Percentiles rank a stretch among this genome's conserved stretches.
Evolutionary conservation across 2,113 vertebrate species (phyloP).

Genomic region (Grammomys dolichurus): DNA sequence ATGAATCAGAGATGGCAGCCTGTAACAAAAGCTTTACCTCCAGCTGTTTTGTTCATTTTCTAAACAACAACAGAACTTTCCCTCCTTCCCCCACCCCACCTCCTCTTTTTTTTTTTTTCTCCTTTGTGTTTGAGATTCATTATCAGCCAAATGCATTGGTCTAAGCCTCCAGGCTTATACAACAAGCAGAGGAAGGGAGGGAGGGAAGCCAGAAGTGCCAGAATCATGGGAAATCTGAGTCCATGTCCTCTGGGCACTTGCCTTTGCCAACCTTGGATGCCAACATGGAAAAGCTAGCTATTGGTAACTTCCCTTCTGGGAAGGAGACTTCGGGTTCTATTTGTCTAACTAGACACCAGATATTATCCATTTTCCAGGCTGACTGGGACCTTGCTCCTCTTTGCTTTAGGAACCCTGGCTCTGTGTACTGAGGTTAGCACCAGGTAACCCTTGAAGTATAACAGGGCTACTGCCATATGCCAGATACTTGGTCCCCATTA

Average conservation of each 20-base stretch:
- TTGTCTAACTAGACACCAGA: neutral
- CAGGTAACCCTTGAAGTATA: neutral
- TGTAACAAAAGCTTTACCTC: slow-evolving; percentile 81
- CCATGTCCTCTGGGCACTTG: neutral
- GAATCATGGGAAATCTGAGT: neutral
- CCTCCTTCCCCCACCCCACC: neutral
- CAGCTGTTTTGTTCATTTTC: slow-evolving; percentile 87
- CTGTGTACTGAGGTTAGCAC: neutral
- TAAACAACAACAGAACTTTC: slow-evolving; percentile 57
- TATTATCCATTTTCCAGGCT: neutral
- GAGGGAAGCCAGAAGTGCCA: neutral
- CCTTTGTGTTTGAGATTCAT: slow-evolving; percentile 68
- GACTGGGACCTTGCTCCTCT: neutral
- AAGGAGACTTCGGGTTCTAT: neutral
- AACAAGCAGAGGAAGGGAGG: slow-evolving; percentile 8
- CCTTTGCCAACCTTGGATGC: neutral
- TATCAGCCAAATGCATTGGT: slow-evolving; percentile 51
- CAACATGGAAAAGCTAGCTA: neutral
- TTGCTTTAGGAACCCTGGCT: neutral
- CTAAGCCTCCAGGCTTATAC: slow-evolving; percentile 33
- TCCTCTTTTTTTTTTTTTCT: slow-evolving; percentile 13
- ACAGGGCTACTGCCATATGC: neutral
- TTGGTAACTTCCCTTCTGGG: neutral
- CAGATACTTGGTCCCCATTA: neutral
- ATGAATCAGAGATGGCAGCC: slow-evolving; percentile 83